These are phyloP conservation scores for Herpetotheres cachinnans DNA, from an alignment of 2,113 vertebrate genomes.

Conservation along the genomic window DNA sequence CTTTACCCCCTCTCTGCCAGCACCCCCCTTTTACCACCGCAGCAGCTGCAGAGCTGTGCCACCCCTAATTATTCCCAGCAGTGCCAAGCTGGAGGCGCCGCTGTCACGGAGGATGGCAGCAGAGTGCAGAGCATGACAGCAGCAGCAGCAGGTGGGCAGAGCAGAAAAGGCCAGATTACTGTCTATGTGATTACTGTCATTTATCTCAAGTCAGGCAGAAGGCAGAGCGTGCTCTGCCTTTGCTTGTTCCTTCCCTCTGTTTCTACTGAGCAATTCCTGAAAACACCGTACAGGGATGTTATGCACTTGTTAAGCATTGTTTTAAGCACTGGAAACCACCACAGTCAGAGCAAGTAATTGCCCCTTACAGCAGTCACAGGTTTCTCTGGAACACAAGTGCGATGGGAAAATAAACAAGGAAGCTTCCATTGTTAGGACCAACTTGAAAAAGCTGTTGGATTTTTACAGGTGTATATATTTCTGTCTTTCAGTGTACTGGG, in stretches of 20 bases:
- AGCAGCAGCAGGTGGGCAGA: constrained; percentile 76
- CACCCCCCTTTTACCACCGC: not conserved
- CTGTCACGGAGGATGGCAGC: constrained; percentile 65
- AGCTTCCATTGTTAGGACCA: not conserved
- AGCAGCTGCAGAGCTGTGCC: constrained; percentile 62
- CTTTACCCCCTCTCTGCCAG: not conserved
- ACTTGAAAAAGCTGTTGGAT: not conserved
- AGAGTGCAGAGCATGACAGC: constrained; percentile 59
- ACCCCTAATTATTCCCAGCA: constrained; percentile 54
- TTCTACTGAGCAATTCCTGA: not conserved
- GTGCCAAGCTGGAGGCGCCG: constrained; percentile 51
- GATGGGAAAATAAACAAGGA: not conserved
- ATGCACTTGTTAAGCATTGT: not conserved
- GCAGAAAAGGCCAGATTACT: constrained; percentile 68
- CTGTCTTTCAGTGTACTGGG: not conserved
- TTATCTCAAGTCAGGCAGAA: constrained; percentile 66
- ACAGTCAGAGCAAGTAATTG: not conserved
- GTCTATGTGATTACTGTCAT: constrained; percentile 69
- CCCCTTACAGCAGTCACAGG: not conserved
- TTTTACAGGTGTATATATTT: not conserved
- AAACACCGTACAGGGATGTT: not conserved
- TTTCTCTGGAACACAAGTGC: not conserved
- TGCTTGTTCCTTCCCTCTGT: not conserved
- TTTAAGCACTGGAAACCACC: not conserved
- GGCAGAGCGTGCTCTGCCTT: constrained; percentile 12